A percentile compares a stretch with the other conserved stretches of the same genome.
These are phyloP conservation scores for Saguinus midas DNA, from an alignment of 2,113 vertebrate genomes.

Conservation along the genomic window DNA sequence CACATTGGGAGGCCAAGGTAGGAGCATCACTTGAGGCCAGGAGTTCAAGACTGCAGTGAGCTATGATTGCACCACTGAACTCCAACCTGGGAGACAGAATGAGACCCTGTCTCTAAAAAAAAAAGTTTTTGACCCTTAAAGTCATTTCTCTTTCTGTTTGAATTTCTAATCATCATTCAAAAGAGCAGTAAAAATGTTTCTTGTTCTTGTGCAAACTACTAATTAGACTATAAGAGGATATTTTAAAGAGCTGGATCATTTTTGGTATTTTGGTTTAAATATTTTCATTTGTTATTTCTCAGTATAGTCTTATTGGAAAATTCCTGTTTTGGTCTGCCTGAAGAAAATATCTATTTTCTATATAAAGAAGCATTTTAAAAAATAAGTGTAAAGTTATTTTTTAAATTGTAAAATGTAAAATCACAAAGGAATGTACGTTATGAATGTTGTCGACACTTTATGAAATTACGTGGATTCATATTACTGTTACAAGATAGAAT, in stretches of 20 bases:
- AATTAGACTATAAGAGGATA: neutral
- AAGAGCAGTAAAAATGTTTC: constrained; percentile 33
- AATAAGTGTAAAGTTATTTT: constrained; percentile 13
- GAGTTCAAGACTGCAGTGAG: no score
- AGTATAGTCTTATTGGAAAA: constrained; percentile 29
- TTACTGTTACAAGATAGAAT: constrained; percentile 66
- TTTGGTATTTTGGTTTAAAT: constrained; percentile 30
- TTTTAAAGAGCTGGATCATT: constrained; percentile 59
- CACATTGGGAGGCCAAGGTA: no score
- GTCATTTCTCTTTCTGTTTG: constrained; percentile 14
- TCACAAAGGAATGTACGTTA: neutral
- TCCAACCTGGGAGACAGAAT: no score
- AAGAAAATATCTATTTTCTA: constrained; percentile 68
- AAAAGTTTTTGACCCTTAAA: constrained; percentile 2
- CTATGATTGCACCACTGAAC: no score
- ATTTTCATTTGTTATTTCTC: constrained; percentile 54
- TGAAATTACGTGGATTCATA: neutral
- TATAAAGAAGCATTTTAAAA: constrained; percentile 57
- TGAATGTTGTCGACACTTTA: neutral
- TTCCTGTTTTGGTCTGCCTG: constrained; percentile 53
- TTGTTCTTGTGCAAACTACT: neutral
- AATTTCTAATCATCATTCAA: constrained; percentile 59
- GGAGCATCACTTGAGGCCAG: no score
- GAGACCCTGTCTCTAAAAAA: no score
- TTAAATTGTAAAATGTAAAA: neutral